Base-by-base conservation (phyloP, 1,140 invertebrate genomes). In the Bursaphelenchus mucronatus region DNA sequence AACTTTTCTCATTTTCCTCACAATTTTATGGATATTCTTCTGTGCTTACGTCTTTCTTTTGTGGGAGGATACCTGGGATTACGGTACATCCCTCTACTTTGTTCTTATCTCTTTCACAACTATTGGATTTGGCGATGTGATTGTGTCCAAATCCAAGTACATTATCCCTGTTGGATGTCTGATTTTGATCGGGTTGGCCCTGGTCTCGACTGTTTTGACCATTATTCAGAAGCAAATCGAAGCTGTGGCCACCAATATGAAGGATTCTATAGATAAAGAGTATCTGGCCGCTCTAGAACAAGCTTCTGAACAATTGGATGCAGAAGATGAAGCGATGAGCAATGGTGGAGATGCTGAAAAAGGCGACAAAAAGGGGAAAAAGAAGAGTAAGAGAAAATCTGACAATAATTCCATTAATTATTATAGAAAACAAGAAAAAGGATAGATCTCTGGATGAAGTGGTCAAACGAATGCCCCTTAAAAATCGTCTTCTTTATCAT, bases 221-320 rank as follows among this genome's bases (percentile, higher is more conserved):
- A 70, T 75, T 62, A 77, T 75, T 57, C 73, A 75, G 56, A 74
- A 77, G 49, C 74, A 75, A 66, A 75, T 79, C 41, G 49, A 77
- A 49, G 71, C 74, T 8, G 21, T 78, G 21, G 74, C 71, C 6
- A 63, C 10, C 41, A 67, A 64, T 10, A 72, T 75, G 67, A 69
- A 71, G 41, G 59, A 45, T 39, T 76, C 61, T 10, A 75, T 75
- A 13, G 74, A 75, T 47, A 67, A 75, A 41, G 74, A 75, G 41
- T 75, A 75, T 52, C 56, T 63, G 21, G 49, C 39, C n/a, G 74
- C 73, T 13, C 45, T 74, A 3, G n/a, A 74, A 47, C 46, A 73
- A 53, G 63, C 49, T 0, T 11, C 55, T 10, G 70, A 69, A 10
- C 64, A 52, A n/a, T 58, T 39, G 15, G 43, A 39, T 17, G 54